Evolutionary conservation across 2,888 invertebrate species (phyloP).

Genomic region (Calliphora vomitoria): DNA sequence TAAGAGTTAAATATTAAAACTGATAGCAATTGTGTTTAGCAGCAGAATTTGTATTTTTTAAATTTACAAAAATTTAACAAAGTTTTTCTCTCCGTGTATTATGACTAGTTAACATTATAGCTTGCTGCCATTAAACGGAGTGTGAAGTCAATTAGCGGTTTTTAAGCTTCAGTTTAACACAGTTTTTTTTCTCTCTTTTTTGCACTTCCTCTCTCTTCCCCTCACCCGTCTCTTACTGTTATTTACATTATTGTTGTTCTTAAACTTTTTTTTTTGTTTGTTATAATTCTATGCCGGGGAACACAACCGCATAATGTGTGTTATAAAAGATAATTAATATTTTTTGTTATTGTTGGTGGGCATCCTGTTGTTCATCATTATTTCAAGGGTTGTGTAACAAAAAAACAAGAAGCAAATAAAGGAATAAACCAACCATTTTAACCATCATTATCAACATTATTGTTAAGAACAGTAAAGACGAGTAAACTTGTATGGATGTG

Average conservation of each 20-base stretch:
- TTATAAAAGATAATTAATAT: slow-evolving; percentile 71
- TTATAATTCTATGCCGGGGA: not conserved
- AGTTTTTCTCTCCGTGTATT: slow-evolving; percentile 3
- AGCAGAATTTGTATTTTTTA: too few species aligned
- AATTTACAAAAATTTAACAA: not conserved
- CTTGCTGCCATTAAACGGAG: slow-evolving; percentile 5
- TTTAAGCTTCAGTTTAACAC: slow-evolving; percentile 51
- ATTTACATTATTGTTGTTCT: not conserved
- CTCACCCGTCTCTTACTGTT: not conserved
- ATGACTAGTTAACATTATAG: not conserved
- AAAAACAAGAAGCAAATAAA: slow-evolving; percentile 44
- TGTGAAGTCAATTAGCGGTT: slow-evolving; percentile 69
- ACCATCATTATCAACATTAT: slow-evolving; percentile 36
- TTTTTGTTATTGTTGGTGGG: slow-evolving; percentile 57
- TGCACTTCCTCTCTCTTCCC: not conserved
- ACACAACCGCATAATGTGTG: slow-evolving; percentile 21
- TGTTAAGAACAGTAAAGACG: slow-evolving; percentile 21
- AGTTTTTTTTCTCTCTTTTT: not conserved
- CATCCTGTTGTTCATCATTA: slow-evolving; percentile 50
- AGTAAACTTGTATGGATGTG: too few species aligned
- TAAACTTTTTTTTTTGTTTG: slow-evolving; percentile 21
- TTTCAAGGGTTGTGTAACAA: slow-evolving; percentile 41
- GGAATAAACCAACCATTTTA: slow-evolving; percentile 2
- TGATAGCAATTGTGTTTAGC: too few species aligned
- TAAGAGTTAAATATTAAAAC: too few species aligned